A percentile compares a stretch with the other conserved stretches of the same genome.
Conservation (phyloP, 2,888 invertebrate species). For the Venusia cambrica region DNA sequence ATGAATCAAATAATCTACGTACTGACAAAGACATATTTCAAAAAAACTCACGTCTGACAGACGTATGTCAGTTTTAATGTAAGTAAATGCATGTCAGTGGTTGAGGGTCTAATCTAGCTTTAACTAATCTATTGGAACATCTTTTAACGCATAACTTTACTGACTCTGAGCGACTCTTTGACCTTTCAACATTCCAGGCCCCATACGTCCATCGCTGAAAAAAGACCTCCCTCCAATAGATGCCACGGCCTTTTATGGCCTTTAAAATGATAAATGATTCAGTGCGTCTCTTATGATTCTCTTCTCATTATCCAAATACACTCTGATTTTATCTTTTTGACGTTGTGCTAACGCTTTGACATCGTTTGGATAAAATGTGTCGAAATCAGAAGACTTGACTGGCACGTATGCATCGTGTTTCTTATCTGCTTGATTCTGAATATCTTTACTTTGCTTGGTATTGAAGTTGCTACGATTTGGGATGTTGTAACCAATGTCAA, state of each 20-base stretch:
- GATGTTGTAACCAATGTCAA: conserved; percentile 17
- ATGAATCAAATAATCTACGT: conserved; percentile 17
- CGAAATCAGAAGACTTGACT: conserved; percentile 43
- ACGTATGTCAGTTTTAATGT: too few relatives aligned
- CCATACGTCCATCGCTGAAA: too few relatives aligned
- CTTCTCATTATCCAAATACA: conserved; percentile 55
- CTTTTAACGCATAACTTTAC: too few relatives aligned
- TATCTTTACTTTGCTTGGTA: conserved; percentile 2
- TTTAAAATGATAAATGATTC: conserved; percentile 34
- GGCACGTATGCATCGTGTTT: conserved; percentile 1
- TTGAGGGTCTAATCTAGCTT: too few relatives aligned
- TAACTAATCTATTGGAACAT: too few relatives aligned
- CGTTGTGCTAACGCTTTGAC: conserved; percentile 46
- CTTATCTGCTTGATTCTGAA: not conserved
- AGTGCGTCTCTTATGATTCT: conserved; percentile 42
- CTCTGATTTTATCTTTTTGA: conserved; percentile 52
- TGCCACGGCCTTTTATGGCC: too few relatives aligned
- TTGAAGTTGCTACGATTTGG: not conserved
- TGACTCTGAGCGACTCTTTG: too few relatives aligned
- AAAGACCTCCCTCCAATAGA: too few relatives aligned
- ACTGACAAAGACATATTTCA: too few relatives aligned
- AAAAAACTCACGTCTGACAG: too few relatives aligned
- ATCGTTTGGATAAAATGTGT: conserved; percentile 55
- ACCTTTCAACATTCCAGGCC: too few relatives aligned
- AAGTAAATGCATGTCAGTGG: too few relatives aligned